Evolutionary conservation across 2,797 vertebrate genomes (phyloP).

Genomic region (Myotis pilosus): DNA sequence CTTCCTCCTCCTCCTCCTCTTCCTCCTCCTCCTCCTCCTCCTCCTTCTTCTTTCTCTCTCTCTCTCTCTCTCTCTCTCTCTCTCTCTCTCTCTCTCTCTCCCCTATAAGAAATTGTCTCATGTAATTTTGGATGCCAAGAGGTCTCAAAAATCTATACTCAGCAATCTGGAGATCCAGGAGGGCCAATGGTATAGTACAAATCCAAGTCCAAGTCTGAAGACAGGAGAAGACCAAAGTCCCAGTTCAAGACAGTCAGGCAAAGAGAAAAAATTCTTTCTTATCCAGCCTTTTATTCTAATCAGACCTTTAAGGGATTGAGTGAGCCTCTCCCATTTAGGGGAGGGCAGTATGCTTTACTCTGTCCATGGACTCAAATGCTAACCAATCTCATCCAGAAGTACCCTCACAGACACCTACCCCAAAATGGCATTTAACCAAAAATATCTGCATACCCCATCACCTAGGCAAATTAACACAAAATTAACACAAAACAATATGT

Average conservation of each 20-base stretch:
- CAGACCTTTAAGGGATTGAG: background rate
- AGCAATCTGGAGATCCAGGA: background rate
- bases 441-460: background rate
- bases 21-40: too few relatives aligned
- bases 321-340: background rate
- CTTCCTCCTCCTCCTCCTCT: too few relatives aligned
- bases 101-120: background rate
- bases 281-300: background rate
- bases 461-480: background rate
- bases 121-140: background rate
- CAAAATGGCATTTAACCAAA: background rate
- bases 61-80: background rate
- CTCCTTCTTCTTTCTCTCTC: background rate
- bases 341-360: background rate
- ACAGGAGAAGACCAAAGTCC: background rate
- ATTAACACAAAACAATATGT: background rate
- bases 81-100: background rate
- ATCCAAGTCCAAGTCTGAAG: background rate
- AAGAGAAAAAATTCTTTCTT: conserved; percentile 23
- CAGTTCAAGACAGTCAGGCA: background rate
- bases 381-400: background rate
- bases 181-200: background rate
- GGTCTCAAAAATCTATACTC: background rate
- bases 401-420: background rate
- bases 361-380: background rate